Base-by-base conservation (phyloP, 2,888 invertebrate species). In the Apamea sordens region DNA sequence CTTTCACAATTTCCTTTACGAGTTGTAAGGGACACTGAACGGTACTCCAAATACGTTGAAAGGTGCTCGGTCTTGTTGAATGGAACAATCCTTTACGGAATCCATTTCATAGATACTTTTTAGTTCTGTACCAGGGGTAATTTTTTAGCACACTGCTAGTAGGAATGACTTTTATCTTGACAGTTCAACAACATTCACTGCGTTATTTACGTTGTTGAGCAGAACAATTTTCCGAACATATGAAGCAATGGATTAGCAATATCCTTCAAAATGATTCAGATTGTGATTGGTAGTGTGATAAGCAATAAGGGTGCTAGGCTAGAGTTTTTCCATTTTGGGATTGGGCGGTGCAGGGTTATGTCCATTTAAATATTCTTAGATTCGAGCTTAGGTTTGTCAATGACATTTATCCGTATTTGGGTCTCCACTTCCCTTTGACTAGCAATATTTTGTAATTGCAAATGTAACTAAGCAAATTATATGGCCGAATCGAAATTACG, bases 391-490 rank as follows among this genome's bases (percentile, higher is more conserved):
- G 53, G 24, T 63, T 64, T 47, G 50, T 15, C 86, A 83, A 61
- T 83, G 86, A 36, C 63, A 83, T 77, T 82, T 68, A 47, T 36
- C 65, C 13, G 53, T 86, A 84, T 86, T 73, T 77, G 67, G 71
- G 68, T 72, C 74, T 78, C 50, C 41, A 86, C 64, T 86, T 75
- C 73, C 73, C 73, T 44, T 63, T 63, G 36, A 56, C 69, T 68
- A 72, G n/a, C 67, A 74, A 67, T 69, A 78, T 68, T 83, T 83
- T 83, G 84, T 75, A 65, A 73, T 86, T 83, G 75, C 79, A 86
- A 84, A 77, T 86, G 65, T 72, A 71, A 36, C 5, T 28, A 24
- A 70, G 69, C 69, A 73, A 84, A 84, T 84, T 83, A 78, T 83
- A 86, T 77, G 28, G 47, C 36, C 79, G 68, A 69, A 83, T 70